phyloP scores from a whole-genome alignment of 2,113 vertebrate genomes.

The Sminthopsis crassicaudata region DNA sequence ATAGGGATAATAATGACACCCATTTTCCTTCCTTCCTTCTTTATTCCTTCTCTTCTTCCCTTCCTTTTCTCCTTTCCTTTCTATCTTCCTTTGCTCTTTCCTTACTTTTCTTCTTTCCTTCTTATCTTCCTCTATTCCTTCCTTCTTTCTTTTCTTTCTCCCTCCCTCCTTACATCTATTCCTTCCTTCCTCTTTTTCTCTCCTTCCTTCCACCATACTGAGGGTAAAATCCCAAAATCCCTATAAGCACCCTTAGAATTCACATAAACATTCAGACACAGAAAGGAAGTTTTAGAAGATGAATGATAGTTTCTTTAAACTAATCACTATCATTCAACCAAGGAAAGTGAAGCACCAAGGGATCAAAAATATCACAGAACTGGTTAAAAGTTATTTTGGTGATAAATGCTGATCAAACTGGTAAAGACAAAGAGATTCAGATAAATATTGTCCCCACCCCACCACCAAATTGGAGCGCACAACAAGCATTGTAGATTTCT shows the following conservation, averaged over 20 bases:
- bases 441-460: not conserved
- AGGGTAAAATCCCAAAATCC: not conserved
- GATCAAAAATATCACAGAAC: constrained; percentile 1
- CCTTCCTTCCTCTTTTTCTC: not conserved
- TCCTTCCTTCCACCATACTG: not conserved
- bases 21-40: not conserved
- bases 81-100: accelerated
- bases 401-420: not conserved
- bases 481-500: not conserved
- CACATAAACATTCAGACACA: not conserved
- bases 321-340: constrained; percentile 16
- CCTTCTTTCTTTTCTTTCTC: not conserved
- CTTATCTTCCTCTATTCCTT: not conserved
- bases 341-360: not conserved
- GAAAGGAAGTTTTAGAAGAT: not conserved
- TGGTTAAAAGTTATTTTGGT: not conserved
- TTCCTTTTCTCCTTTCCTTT: not conserved
- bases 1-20: not conserved
- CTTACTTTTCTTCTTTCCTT: not conserved
- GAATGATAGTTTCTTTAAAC: not conserved
- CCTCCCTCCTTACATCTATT: not conserved
- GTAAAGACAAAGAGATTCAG: not conserved
- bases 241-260: not conserved
- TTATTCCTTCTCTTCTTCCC: not conserved
- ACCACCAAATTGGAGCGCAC: not conserved